Base-by-base conservation (phyloP, 1,140 invertebrate species). In the Drosophila triauraria region DNA sequence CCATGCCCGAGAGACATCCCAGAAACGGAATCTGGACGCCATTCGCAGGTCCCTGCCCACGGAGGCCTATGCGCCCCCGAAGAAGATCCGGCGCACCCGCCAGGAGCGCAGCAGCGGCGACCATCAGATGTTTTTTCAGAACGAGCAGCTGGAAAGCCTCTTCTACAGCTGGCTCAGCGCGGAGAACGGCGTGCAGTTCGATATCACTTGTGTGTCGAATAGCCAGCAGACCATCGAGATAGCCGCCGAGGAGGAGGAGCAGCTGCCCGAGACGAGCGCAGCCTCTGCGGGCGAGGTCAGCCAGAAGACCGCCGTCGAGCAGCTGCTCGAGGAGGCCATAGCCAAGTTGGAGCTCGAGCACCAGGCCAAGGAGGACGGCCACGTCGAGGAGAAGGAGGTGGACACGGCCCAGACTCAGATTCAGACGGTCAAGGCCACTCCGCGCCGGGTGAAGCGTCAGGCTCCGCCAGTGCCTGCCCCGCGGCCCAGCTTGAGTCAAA, bases 31-130 rank as follows among this genome's bases (percentile, higher is more conserved):
- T 30, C 69, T 82, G n/a, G 53, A 78, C n/a, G 62, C 76, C 15
- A 92, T 92, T 54, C 82, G 91, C 9, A 42, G 65, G 7, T 25
- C 50, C 0, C 15, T 91, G 44, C 80, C 88, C 20, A 90, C 78
- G 3, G 91, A 92, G 35, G 74, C 86, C 4, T 92, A 88, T 80
- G 88, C 85, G 4, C 91, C 91, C 23, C 91, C 91, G 13, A 92
- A 91, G 56, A 92, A 92, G 48, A 92, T 92, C 23, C 77, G 91
- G 2, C 85, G 88, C 30, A 92, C 91, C 0, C 71, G 80, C 2
- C 65, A 79, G 30, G 91, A 92, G 63, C 78, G 78, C 35, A 35
- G 38, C 27, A 65, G 80, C 8, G 43, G 51, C 17, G 83, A 87
- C 0, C 61, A 43, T 12, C 72, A 90, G 6, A 61, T 71, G 38